phyloP scores from a whole-genome alignment of 2,797 vertebrate species.

The Sandelia bainsii region DNA sequence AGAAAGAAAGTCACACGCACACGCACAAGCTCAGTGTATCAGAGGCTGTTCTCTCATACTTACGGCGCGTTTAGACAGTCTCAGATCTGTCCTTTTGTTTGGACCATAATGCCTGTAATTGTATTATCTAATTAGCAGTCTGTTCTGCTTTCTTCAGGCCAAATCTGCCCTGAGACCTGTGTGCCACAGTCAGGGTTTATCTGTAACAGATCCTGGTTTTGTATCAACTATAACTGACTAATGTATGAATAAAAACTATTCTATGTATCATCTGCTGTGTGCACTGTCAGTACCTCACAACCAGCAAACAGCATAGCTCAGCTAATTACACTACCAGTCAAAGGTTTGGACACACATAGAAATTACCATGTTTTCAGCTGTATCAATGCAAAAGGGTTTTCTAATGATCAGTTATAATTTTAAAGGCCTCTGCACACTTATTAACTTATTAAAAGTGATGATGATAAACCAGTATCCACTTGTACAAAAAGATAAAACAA shows the following conservation, averaged over 20 bases:
- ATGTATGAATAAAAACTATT: slow-evolving; percentile 20
- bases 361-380: no score
- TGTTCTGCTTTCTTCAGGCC: slow-evolving; percentile 26
- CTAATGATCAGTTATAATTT: no score
- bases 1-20: slow-evolving; percentile 14
- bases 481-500: no score
- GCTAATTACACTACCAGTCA: no score
- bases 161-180: slow-evolving; percentile 39
- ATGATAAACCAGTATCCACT: no score
- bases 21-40: slow-evolving; percentile 6
- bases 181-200: slow-evolving; percentile 16
- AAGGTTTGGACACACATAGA: no score
- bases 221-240: slow-evolving; percentile 17
- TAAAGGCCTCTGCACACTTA: no score
- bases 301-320: no score
- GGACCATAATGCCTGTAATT: slow-evolving; percentile 42
- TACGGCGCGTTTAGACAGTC: slow-evolving; percentile 41
- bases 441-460: no score
- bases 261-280: slow-evolving; percentile 10
- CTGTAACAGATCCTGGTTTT: slow-evolving; percentile 39
- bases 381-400: no score
- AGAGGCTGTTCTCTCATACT: slow-evolving; percentile 29
- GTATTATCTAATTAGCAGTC: slow-evolving; percentile 53
- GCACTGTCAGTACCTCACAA: background rate
- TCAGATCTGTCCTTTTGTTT: slow-evolving; percentile 40